Conservation (phyloP, 2,888 invertebrate species). For the Tiliacea citrago region DNA sequence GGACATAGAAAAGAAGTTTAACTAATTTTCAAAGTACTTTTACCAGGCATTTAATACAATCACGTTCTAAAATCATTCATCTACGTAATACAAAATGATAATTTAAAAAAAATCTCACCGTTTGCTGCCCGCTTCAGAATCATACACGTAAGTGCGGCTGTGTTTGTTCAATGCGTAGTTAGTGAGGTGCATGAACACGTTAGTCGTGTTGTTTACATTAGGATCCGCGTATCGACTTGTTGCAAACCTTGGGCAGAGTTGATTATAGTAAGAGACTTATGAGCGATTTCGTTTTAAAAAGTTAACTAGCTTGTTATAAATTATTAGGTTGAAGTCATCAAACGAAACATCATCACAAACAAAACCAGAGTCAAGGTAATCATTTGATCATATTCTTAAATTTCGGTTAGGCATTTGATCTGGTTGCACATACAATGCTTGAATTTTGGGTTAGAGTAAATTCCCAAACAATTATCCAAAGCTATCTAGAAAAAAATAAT, state of each 20-base stretch:
- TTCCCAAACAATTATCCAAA: neutral
- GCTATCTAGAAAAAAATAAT: neutral
- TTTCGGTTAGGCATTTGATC: constrained; percentile 9
- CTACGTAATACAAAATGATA: neutral
- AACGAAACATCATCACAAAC: neutral
- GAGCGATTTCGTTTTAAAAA: neutral
- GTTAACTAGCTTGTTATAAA: neutral
- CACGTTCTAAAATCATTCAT: constrained; percentile 2
- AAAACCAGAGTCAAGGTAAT: neutral
- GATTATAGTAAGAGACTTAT: neutral
- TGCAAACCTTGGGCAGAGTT: constrained; percentile 92
- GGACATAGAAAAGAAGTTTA: neutral
- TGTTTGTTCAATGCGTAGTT: constrained; percentile 98
- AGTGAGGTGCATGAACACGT: constrained; percentile 98
- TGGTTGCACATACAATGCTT: neutral
- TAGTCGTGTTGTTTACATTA: constrained; percentile 94
- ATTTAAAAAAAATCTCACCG: constrained; percentile 86
- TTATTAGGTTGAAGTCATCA: neutral
- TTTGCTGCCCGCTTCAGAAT: constrained; percentile 97
- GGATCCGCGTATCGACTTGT: constrained; percentile 97
- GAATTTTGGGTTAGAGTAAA: neutral
- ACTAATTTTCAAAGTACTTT: neutral
- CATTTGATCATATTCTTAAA: neutral
- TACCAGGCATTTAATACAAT: constrained; percentile 6
- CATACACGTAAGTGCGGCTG: constrained; percentile 95